phyloP scores from a whole-genome alignment of 2,113 vertebrate species.

The Dendrocopos noguchii region DNA sequence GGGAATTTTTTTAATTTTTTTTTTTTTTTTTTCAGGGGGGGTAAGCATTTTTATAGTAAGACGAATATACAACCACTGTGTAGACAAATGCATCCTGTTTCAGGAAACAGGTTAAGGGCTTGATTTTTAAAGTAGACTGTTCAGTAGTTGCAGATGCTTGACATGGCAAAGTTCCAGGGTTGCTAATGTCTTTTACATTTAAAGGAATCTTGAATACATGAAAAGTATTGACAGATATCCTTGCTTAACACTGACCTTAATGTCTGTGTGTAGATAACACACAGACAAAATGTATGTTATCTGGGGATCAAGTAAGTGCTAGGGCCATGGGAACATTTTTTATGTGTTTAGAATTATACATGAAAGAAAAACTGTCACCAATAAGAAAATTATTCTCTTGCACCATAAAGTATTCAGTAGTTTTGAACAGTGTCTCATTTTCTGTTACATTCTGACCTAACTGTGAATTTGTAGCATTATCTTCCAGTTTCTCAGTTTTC shows the following conservation, averaged over 20 bases:
- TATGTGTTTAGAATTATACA: background rate
- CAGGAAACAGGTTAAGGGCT: conserved; percentile 35
- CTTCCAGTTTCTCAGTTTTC: background rate
- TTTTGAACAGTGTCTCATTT: background rate
- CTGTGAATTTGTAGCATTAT: background rate
- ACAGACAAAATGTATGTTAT: background rate
- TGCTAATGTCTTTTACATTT: background rate
- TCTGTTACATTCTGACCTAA: background rate
- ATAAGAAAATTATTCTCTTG: background rate
- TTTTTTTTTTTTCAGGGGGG: background rate
- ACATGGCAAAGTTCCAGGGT: background rate
- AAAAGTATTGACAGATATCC: background rate
- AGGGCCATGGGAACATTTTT: background rate
- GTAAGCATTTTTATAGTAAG: background rate
- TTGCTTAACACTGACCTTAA: background rate
- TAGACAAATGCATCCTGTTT: conserved; percentile 60
- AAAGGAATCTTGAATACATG: background rate
- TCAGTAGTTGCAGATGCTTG: conserved; percentile 27
- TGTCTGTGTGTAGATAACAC: background rate
- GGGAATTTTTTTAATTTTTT: background rate
- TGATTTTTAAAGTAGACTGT: background rate
- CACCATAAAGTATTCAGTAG: background rate
- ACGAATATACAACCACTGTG: conserved; percentile 9
- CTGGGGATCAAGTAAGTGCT: background rate
- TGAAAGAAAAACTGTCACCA: background rate